Evolutionary conservation across 2,113 vertebrate genomes (phyloP).

Genomic region (Sterrhoptilus dennistouni): DNA sequence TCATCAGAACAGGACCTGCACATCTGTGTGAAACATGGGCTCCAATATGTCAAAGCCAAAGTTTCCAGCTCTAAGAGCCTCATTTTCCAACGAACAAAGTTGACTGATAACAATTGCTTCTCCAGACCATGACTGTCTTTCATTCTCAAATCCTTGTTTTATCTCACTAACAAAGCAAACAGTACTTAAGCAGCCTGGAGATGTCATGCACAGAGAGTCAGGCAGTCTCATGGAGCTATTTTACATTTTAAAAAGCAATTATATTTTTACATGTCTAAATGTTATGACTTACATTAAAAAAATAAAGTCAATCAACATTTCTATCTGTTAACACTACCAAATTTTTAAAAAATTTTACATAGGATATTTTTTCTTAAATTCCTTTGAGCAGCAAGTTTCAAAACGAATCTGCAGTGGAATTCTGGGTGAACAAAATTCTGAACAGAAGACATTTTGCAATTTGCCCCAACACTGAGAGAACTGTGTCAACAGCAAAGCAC

Average conservation of each 20-base stretch:
- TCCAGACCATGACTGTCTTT: background rate
- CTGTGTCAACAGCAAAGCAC: background rate
- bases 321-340: background rate
- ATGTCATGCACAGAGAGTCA: background rate
- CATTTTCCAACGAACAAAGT: background rate
- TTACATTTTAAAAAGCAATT: constrained; percentile 16
- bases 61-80: background rate
- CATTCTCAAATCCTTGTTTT: background rate
- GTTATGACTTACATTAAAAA: constrained; percentile 19
- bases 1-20: background rate
- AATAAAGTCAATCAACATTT: constrained; percentile 1
- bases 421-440: background rate
- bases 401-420: background rate
- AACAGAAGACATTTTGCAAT: background rate
- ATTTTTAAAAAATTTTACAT: background rate
- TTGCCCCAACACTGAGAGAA: background rate
- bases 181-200: background rate
- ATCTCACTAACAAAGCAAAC: background rate
- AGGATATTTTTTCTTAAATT: background rate
- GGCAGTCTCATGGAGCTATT: background rate
- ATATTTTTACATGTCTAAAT: background rate
- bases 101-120: background rate
- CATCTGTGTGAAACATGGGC: background rate
- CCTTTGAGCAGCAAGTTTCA: background rate
- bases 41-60: background rate